phyloP scores from a whole-genome alignment of 2,113 vertebrate species.

The Psophia crepitans region DNA sequence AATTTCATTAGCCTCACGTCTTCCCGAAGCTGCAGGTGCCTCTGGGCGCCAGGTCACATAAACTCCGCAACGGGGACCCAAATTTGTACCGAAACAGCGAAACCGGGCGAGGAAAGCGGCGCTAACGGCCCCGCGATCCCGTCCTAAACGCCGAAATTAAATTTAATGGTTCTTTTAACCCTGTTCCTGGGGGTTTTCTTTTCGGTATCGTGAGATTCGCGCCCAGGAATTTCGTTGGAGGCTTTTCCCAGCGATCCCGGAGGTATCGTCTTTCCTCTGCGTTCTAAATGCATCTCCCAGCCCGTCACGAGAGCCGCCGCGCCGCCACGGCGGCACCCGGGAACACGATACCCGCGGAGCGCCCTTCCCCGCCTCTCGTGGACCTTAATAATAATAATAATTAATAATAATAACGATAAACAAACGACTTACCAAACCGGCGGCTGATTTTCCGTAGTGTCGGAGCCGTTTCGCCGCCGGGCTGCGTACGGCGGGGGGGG shows the following conservation, averaged over 20 bases:
- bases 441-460: neutral
- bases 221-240: neutral
- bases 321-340: neutral
- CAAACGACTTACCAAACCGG: neutral
- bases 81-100: neutral
- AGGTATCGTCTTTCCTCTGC: neutral
- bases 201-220: too few relatives aligned
- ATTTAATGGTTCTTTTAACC: too few relatives aligned
- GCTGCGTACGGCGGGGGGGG: neutral
- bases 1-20: neutral
- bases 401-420: too few relatives aligned
- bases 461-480: neutral
- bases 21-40: neutral
- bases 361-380: neutral
- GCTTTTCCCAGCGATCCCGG: neutral
- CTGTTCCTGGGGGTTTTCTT: neutral
- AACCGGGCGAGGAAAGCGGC: neutral
- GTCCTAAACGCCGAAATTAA: neutral
- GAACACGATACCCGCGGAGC: neutral
- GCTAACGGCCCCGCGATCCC: fast-evolving
- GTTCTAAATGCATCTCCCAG: neutral
- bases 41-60: neutral
- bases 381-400: too few relatives aligned
- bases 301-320: too few relatives aligned
- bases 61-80: fast-evolving